Base-by-base conservation (phyloP, 1,140 invertebrate genomes). In the Pseudomyrmex pallidus region DNA sequence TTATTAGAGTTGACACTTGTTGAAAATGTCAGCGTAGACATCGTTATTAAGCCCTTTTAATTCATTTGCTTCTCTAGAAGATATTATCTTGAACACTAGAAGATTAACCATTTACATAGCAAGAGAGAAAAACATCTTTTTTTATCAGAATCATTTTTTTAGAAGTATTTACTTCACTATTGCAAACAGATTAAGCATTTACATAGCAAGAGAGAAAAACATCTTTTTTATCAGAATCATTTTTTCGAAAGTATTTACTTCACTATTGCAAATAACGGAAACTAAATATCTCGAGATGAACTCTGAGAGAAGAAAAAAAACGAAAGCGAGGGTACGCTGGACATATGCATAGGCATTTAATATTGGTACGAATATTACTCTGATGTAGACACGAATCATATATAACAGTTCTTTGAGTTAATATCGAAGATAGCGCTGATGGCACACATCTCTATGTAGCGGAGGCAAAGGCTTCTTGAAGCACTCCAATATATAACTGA, bases 1-100 rank as follows among this genome's bases (percentile, higher is more conserved):
- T 78, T 78, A 84, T 78, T 84, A 78, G 87, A 57, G 17, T 20
- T 61, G 54, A 74, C 46, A 13, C 70, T 83, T 82, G 50, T 82
- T 83, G 63, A 73, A 72, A 83, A 66, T 15, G 13, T 77, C 73
- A 17, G 10, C n/a, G 15, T 52, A 44, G 67, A 87, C 22, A 56
- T 87, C 46, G 52, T 77, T 83, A 87, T 86, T 56, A 10, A 50
- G n/a, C 50, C 1, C 56, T 12, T 25, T 4, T 57, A 54, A 77
- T 83, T 52, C 74, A 54, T 77, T 57, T 20, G 10, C 0, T 10
- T 46, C 44, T 22, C 8, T 61, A 61, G 83, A 13, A 35, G 35
- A 54, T 25, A 76, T 70, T 74, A 44, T 54, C 59, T 73, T 48
- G 35, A 0, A 35, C 17, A 56, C n/a, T 46, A 8, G 15, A 22